A percentile compares a stretch with the other conserved stretches of the same genome.
Conservation (phyloP, 2,888 invertebrate genomes). For the Thereva nobilitata region DNA sequence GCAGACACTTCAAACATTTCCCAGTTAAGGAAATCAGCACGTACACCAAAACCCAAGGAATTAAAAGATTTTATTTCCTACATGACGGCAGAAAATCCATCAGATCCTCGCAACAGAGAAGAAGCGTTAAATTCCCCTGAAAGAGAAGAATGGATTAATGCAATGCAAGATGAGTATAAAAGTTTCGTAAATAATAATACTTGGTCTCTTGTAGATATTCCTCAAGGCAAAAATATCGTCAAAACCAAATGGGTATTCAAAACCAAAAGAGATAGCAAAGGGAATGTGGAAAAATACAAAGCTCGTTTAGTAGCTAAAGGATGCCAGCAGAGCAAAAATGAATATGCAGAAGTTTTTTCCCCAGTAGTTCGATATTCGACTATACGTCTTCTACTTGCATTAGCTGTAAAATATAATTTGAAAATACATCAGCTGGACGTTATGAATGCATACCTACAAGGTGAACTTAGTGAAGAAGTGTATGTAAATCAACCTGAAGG, state of each 20-base stretch:
- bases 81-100: too few species aligned
- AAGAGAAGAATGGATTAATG: conserved; percentile 34
- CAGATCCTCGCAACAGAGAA: neutral
- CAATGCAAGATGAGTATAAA: conserved; percentile 35
- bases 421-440: conserved; percentile 24
- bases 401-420: too few species aligned
- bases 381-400: too few species aligned
- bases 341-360: conserved; percentile 36
- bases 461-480: conserved; percentile 16
- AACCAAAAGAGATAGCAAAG: conserved; percentile 42
- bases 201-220: conserved; percentile 36
- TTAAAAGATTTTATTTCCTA: too few species aligned
- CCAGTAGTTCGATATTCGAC: too few species aligned
- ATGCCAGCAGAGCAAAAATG: conserved; percentile 45
- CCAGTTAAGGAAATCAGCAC: too few species aligned
- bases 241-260: conserved; percentile 45
- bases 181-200: conserved; percentile 32
- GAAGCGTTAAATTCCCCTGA: conserved; percentile 34
- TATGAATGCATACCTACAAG: conserved; percentile 24
- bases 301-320: conserved; percentile 48
- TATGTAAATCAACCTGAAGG: conserved; percentile 29
- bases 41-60: too few species aligned
- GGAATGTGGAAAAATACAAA: conserved; percentile 43
- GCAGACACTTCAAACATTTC: too few species aligned
- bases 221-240: conserved; percentile 13